Evolutionary conservation across 64 coral and sea anemone genomes (phyloP).

Genomic region (Porites lutea): DNA sequence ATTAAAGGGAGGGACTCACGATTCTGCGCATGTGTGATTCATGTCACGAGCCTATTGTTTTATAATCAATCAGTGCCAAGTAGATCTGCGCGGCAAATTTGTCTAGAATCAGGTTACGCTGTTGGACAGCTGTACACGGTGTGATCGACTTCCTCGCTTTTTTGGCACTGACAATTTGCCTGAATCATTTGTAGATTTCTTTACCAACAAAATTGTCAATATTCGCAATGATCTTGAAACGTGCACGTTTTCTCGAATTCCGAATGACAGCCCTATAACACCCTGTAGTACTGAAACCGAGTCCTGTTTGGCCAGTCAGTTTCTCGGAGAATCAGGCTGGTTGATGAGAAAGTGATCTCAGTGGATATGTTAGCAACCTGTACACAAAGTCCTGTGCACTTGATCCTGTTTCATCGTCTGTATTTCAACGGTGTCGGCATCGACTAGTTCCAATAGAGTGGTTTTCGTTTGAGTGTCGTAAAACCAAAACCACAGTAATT

Average conservation of each 20-base stretch:
- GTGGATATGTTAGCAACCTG: background rate
- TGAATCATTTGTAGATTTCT: constrained; percentile 11
- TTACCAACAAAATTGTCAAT: constrained; percentile 19
- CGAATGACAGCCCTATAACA: too few species aligned
- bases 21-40: too few species aligned
- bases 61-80: too few species aligned
- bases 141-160: too few species aligned
- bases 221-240: background rate
- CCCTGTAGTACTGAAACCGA: background rate
- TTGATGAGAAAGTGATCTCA: background rate
- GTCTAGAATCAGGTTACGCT: too few species aligned
- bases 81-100: too few species aligned
- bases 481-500: too few species aligned
- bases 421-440: background rate
- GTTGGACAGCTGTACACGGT: too few species aligned
- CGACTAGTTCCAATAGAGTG: background rate
- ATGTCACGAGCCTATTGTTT: too few species aligned
- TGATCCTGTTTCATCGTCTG: background rate
- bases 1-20: too few species aligned
- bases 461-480: too few species aligned
- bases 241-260: background rate
- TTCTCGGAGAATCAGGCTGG: constrained; percentile 4
- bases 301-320: background rate
- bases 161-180: too few species aligned
- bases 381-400: constrained; percentile 9